Evolutionary conservation across 1,140 invertebrate species (phyloP), one percentile per base, ranked within the genome.

Genomic region (Philaenus spumarius): DNA sequence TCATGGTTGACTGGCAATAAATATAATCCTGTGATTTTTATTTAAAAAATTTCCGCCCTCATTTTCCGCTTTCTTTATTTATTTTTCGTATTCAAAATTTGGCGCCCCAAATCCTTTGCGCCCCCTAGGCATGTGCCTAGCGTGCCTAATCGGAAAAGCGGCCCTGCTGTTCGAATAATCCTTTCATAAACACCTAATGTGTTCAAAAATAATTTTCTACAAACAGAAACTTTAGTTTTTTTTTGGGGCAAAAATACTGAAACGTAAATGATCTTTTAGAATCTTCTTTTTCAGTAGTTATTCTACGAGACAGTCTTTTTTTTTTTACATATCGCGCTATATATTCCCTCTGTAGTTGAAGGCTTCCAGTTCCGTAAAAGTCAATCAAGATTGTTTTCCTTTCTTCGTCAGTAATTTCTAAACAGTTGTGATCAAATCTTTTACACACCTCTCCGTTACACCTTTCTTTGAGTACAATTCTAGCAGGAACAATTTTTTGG

Each of bases 151-250:
- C n/a, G n/a, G n/a, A n/a, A n/a, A n/a, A n/a, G n/a, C 20, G 20
- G 20, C 15, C n/a, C n/a, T n/a, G 56, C 26, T 35, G 30, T 51
- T n/a, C 26, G 34, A 22, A 51, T 47, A 15, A 12, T 37, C 30
- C 30, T 35, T 37, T 58, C 56, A 51, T 11, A 58, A 22, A 48
- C 39, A 51, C 9, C 19, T 14, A 51, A n/a, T n/a, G 56, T 58
- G 46, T 58, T 58, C 34, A 58, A 51, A 39, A 58, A 58, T 6
- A 58, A 22, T 24, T 51, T 51, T 51, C 39, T 52, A 51, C 56
- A 58, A 12, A 58, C 46, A 19, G 30, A 23, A n/a, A 58, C 19
- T 20, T 48, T 15, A 11, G 22, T 23, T 23, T 48, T 48, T 12
- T 26, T 40, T 55, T 12, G 53, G 37, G 11, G 43, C 12, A 43